Percentiles rank a stretch among this genome's conserved stretches.
Conservation (phyloP, 2,797 vertebrate genomes). For the Acipenser oxyrinchus region DNA sequence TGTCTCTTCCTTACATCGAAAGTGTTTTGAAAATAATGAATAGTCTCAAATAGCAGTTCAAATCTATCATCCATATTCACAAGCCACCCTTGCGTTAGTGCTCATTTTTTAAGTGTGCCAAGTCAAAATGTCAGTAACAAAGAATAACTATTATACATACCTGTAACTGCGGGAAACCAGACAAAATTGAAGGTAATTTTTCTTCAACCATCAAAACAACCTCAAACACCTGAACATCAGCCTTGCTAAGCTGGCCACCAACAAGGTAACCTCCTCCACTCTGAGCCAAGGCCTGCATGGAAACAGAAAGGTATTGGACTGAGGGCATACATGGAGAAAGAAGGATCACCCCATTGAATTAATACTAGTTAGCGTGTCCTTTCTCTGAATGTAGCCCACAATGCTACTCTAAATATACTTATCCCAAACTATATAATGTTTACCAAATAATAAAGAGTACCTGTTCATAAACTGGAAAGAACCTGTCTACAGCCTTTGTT, state of each 20-base stretch:
- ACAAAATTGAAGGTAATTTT: slow-evolving; percentile 53
- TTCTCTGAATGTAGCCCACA: not conserved
- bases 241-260: slow-evolving; percentile 67
- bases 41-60: no score
- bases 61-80: no score
- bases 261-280: slow-evolving; percentile 60
- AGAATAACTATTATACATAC: slow-evolving; percentile 30
- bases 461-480: slow-evolving; percentile 78
- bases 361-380: no score
- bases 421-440: no score
- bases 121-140: no score
- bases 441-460: slow-evolving; percentile 35
- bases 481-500: slow-evolving; percentile 59
- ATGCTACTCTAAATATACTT: not conserved
- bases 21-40: no score
- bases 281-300: slow-evolving; percentile 53
- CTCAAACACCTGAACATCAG: slow-evolving; percentile 77
- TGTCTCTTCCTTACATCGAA: no score
- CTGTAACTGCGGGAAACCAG: slow-evolving; percentile 62
- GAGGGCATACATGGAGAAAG: not conserved
- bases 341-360: no score
- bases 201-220: slow-evolving; percentile 72
- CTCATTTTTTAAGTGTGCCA: no score
- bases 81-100: no score
- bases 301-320: not conserved